Base-by-base conservation (phyloP, 1,140 invertebrate genomes). In the Drosophila setifemur region DNA sequence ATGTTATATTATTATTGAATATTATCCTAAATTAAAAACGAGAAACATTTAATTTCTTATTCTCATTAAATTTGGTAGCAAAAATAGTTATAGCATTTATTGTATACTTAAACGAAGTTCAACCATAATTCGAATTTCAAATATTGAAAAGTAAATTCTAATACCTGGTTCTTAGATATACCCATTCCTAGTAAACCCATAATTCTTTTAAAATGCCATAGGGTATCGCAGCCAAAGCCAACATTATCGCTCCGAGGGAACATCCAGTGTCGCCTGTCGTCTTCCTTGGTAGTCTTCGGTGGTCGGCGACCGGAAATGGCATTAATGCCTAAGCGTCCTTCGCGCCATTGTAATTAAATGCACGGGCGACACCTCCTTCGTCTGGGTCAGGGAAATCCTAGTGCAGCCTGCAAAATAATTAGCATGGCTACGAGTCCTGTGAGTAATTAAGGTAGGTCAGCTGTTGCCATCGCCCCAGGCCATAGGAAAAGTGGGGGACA, bases 361-460 rank as follows among this genome's bases (percentile, higher is more conserved):
- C 74, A 60, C 48, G 54, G 39, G 52, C 48, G 33, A 23, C 43
- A 50, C 35, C 26, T 44, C 23, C 40, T 37, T 4, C 26, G 42
- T 55, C 43, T 55, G 33, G 39, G 4, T 21, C 4, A 21, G 21
- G 52, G 14, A 18, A 44, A 23, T 23, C 2, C 8, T 54, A 70
- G 35, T 74, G 69, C 61, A 66, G n/a, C 50, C 63, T 43, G 58
- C 74, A 66, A 85, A 85, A 85, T 85, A 85, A 85, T 85, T 86
- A 85, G 79, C 79, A 60, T 78, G 60, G 60, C 79, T 63, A 25
- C 64, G 47, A 78, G 54, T 78, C 39, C 74, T 45, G 69, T 64
- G 73, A 77, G 78, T 83, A 86, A 85, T 85, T 86, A 85, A 85
- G 79, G 79, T 86, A 85, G 79, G 66, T 85, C 66, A 86, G 79